A percentile compares a stretch with the other conserved stretches of the same genome.
These are phyloP conservation scores for Limulus polyphemus DNA, from an alignment of 2,888 invertebrate species.

Conservation along the genomic window DNA sequence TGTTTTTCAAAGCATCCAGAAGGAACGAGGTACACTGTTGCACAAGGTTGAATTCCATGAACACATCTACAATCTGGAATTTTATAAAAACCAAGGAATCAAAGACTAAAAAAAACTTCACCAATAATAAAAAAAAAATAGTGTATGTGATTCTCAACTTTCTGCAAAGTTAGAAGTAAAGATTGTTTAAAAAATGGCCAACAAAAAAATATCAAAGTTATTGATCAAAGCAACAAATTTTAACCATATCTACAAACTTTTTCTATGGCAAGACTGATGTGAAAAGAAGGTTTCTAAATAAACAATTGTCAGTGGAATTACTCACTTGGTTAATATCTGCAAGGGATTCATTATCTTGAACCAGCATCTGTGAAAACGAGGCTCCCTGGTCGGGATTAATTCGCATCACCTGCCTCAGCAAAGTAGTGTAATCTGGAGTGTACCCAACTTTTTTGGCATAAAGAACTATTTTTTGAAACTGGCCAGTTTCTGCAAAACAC, in stretches of 20 bases:
- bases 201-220: too few species aligned
- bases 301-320: too few species aligned
- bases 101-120: too few species aligned
- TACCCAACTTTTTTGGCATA: constrained; percentile 98
- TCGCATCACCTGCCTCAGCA: constrained; percentile 90
- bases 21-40: constrained; percentile 98
- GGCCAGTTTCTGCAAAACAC: constrained; percentile 98
- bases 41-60: constrained; percentile 99
- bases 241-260: too few species aligned
- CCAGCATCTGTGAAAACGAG: constrained; percentile 65
- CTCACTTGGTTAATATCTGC: constrained; percentile 75
- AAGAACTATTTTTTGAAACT: constrained; percentile 97
- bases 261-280: too few species aligned
- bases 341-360: constrained; percentile 92
- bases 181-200: too few species aligned
- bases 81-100: too few species aligned
- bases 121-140: too few species aligned
- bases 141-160: too few species aligned
- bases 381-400: constrained; percentile 90
- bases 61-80: constrained; percentile 78
- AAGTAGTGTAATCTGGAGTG: constrained; percentile 92
- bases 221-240: too few species aligned
- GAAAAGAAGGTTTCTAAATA: too few species aligned
- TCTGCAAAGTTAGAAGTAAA: too few species aligned
- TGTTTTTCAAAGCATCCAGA: constrained; percentile 92